Percentiles rank a stretch among this genome's conserved stretches.
Conservation (phyloP, 2,888 invertebrate genomes). For the Dynastes tityus region DNA sequence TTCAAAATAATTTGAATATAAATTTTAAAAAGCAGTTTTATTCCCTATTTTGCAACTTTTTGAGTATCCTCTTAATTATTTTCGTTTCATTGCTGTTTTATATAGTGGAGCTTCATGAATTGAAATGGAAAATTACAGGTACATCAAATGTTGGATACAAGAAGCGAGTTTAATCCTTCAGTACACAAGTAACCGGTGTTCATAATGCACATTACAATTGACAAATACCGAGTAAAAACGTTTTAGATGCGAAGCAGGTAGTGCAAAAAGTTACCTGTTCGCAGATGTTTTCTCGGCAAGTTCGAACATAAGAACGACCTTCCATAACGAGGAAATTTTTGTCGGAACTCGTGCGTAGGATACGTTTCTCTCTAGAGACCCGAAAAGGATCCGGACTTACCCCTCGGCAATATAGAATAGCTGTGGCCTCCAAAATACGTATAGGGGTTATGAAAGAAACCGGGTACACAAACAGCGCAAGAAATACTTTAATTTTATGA, state of each 20-base stretch:
- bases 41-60: no score
- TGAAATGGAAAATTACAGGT: slow-evolving; percentile 4
- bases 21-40: no score
- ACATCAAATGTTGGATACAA: not conserved
- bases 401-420: slow-evolving; percentile 21
- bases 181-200: slow-evolving; percentile 13
- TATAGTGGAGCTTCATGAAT: no score
- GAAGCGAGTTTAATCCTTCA: slow-evolving; percentile 11
- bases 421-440: slow-evolving; percentile 16
- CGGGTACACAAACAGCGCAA: not conserved
- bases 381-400: slow-evolving; percentile 9
- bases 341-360: slow-evolving; percentile 19
- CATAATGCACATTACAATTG: slow-evolving; percentile 13
- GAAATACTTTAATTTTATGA: not conserved
- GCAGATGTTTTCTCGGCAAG: slow-evolving; percentile 32
- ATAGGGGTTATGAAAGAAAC: not conserved
- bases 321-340: slow-evolving; percentile 27
- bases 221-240: slow-evolving; percentile 13
- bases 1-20: no score
- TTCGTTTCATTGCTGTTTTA: no score
- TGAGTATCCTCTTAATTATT: no score
- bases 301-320: slow-evolving; percentile 8
- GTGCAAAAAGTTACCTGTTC: slow-evolving; percentile 45
- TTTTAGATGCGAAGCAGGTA: slow-evolving; percentile 35
- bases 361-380: slow-evolving; percentile 4